Evolutionary conservation across 35 echinoderm and acorn worm genomes (phyloP), one percentile per base, ranked within the genome.

Genomic region (Acanthaster planci): DNA sequence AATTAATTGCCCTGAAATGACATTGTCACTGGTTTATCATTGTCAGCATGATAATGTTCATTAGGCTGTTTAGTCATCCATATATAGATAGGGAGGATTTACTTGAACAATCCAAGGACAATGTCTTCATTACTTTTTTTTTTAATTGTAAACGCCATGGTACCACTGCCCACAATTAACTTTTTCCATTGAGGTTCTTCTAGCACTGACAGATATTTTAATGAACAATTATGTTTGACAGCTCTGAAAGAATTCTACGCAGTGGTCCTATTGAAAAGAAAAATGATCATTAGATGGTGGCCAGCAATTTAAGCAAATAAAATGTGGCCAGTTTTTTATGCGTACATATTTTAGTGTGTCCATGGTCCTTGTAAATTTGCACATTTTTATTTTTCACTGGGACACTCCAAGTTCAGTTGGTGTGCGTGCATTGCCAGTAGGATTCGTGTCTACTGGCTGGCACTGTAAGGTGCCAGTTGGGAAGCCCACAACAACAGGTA

Each of bases 401-500:
- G n/a, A n/a, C n/a, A n/a, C n/a, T n/a, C n/a, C n/a, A n/a, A n/a
- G n/a, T n/a, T n/a, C n/a, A n/a, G n/a, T n/a, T n/a, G n/a, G n/a
- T n/a, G n/a, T n/a, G n/a, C n/a, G n/a, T n/a, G 16, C 12, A 22
- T 22, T 59, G 56, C 56, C 19, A n/a, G 27, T 59, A 59, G 56
- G 56, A 59, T 72, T 72, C n/a, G 23, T 72, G 64, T 72, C 8
- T 72, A 22, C 59, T 21, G 22, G 26, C n/a, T 0, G 21, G 30
- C 30, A 26, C 23, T 59, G 56, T 5, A n/a, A 72, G 64, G 64
- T 26, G 64, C 64, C 64, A 72, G n/a, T 72, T 14, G 34, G 34
- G 26, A 72, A 31, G 30, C 64, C 64, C 64, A 72, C 26, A 72
- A 72, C 16, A 72, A 72, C 64, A 72, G 30, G 64, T 12, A 72